Base-by-base conservation (phyloP, 1,140 invertebrate species). In the Trichogramma pretiosum region DNA sequence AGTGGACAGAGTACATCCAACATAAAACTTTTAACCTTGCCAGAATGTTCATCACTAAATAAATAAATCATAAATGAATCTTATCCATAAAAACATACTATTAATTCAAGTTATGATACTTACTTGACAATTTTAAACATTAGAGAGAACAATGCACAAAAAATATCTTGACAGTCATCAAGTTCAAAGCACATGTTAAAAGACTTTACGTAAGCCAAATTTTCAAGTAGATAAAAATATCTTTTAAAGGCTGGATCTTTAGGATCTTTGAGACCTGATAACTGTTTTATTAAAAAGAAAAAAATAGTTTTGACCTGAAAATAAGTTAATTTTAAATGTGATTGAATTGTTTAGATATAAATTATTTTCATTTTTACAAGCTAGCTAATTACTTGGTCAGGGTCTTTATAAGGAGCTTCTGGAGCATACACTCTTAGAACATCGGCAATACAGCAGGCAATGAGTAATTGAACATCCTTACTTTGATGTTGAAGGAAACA, bases 131-230 rank as follows among this genome's bases (percentile, higher is more conserved):
- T 93, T 68, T 84, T 88, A 66, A 98, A 97, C 79, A 98, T 94
- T n/a, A 96, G 77, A 38, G 85, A 84, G 70, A 97, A 97, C 1
- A 98, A 75, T 32, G 84, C 82, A 62, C 90, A 93, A 66, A 98
- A 95, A 59, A 98, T 96, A 69, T 95, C 90, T 70, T 97, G 91
- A 59, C 88, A 95, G 67, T 97, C 93, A 68, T 98, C 93, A 30
- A 98, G 69, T 65, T 98, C 94, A 66, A 98, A 93, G 69, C 94
- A 98, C 84, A 98, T 97, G 68, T 97, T 97, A 69, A 98, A 98
- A 0, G 93, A 95, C 67, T 98, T 98, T 17, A 97, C 93, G 72
- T 94, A 98, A 9, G 93, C 93, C 50, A 98, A 76, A 72, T 97
- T 98, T 76, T 97, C 87, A 48, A 93, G 72, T 35, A 90, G 74